Conservation (phyloP, 2,888 invertebrate genomes). For the Colostygia pectinataria region DNA sequence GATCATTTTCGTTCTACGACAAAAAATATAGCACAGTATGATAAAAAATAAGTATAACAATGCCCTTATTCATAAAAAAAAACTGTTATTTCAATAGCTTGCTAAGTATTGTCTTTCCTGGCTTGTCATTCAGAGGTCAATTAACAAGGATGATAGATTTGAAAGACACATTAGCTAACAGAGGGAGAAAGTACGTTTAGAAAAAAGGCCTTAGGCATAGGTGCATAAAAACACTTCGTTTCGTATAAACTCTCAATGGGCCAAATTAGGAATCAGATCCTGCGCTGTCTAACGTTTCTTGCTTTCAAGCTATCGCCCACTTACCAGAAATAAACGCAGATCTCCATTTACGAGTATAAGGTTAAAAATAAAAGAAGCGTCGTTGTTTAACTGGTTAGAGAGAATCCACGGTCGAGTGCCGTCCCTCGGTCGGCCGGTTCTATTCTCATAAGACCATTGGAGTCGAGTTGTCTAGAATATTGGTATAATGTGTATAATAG, state of each 20-base stretch:
- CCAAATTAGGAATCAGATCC: conserved; percentile 12
- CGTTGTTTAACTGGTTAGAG: conserved; percentile 25
- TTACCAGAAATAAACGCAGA: conserved; percentile 27
- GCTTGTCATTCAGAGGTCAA: too few relatives aligned
- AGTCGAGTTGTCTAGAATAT: neutral
- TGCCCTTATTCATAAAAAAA: too few relatives aligned
- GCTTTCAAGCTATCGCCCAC: conserved; percentile 16
- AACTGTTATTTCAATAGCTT: too few relatives aligned
- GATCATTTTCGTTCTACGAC: too few relatives aligned
- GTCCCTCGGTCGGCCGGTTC: conserved; percentile 13
- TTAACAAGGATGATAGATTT: too few relatives aligned
- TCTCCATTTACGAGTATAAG: conserved; percentile 19
- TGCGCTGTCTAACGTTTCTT: conserved; percentile 11
- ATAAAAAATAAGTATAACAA: too few relatives aligned
- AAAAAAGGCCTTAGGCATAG: too few relatives aligned
- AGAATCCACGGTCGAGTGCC: conserved; percentile 21
- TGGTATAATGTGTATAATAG: neutral
- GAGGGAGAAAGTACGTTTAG: too few relatives aligned
- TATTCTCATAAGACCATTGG: conserved; percentile 3
- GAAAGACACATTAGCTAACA: too few relatives aligned
- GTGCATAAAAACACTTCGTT: conserved; percentile 6
- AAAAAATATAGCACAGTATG: too few relatives aligned
- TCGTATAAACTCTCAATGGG: neutral
- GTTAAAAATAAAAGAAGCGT: conserved; percentile 28
- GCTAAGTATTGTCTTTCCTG: too few relatives aligned